Percentiles rank a stretch among this genome's conserved stretches.
Evolutionary conservation across 2,797 vertebrate genomes (phyloP).

Genomic region (Sebastes minor): DNA sequence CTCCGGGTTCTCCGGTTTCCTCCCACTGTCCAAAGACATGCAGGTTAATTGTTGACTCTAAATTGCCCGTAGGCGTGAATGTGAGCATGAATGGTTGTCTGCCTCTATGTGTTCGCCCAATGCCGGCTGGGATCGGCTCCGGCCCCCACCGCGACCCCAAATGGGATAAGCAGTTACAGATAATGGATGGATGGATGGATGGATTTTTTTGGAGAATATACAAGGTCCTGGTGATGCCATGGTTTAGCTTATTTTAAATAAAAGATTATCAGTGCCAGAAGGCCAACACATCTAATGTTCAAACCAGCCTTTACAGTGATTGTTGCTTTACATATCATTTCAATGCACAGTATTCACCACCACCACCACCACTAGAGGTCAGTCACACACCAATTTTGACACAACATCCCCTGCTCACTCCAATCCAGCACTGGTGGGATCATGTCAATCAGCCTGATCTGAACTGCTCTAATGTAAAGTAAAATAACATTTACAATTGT

Average conservation of each 20-base stretch:
- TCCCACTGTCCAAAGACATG: too few relatives aligned
- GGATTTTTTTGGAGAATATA: background rate
- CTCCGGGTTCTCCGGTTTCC: too few relatives aligned
- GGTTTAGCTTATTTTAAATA: background rate
- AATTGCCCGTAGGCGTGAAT: too few relatives aligned
- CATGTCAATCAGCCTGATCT: background rate
- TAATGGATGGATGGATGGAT: too few relatives aligned
- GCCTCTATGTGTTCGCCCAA: too few relatives aligned
- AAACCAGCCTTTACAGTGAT: background rate
- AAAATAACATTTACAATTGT: background rate
- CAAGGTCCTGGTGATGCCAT: background rate
- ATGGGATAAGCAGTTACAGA: too few relatives aligned
- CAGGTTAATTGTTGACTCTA: too few relatives aligned
- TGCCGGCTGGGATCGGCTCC: too few relatives aligned
- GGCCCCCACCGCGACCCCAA: too few relatives aligned
- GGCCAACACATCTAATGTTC: background rate
- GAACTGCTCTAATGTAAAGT: background rate
- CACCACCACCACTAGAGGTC: slow-evolving; percentile 68
- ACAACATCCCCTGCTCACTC: background rate
- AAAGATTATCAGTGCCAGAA: background rate
- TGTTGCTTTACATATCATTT: background rate
- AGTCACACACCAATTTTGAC: slow-evolving; percentile 39
- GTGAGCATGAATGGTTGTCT: too few relatives aligned
- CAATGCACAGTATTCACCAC: background rate
- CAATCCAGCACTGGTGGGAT: background rate